These are phyloP conservation scores for Procambarus virginalis DNA, from an alignment of 1,140 invertebrate genomes.

Conservation along the genomic window DNA sequence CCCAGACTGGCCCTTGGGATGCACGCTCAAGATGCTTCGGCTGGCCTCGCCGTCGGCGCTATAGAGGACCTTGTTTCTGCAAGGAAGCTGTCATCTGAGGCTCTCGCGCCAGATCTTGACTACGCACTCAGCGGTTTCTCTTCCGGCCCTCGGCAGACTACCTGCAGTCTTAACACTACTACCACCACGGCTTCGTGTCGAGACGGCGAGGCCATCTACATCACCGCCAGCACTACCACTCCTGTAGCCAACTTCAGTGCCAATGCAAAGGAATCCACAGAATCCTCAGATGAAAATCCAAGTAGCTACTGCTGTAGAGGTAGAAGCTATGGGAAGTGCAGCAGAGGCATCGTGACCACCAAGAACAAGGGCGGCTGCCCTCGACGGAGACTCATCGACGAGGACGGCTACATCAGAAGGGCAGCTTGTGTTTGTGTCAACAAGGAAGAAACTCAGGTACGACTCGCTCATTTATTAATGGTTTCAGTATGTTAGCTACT, in stretches of 20 bases:
- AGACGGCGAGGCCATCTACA: neutral
- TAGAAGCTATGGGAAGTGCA: constrained; percentile 12
- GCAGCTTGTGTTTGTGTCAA: constrained; percentile 53
- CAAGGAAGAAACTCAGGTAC: constrained; percentile 56
- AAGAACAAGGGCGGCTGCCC: constrained; percentile 13
- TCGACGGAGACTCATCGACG: constrained; percentile 45
- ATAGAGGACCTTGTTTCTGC: constrained; percentile 22
- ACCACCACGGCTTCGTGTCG: neutral
- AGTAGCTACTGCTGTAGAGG: neutral
- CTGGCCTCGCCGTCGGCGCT: constrained; percentile 24
- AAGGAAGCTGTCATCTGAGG: neutral
- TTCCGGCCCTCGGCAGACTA: neutral
- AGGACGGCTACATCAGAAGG: constrained; percentile 59
- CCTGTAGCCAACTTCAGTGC: neutral
- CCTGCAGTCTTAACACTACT: neutral
- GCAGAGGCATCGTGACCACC: neutral
- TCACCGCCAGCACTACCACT: neutral
- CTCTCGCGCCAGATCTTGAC: neutral
- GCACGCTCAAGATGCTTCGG: constrained; percentile 45
- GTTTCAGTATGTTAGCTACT: no score
- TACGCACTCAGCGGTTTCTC: neutral
- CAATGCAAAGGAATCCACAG: neutral
- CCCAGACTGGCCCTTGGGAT: constrained; percentile 9
- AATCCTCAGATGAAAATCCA: neutral
- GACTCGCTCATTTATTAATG: neutral